phyloP scores from a whole-genome alignment of 2,113 vertebrate species.

The Ascaphus truei region DNA sequence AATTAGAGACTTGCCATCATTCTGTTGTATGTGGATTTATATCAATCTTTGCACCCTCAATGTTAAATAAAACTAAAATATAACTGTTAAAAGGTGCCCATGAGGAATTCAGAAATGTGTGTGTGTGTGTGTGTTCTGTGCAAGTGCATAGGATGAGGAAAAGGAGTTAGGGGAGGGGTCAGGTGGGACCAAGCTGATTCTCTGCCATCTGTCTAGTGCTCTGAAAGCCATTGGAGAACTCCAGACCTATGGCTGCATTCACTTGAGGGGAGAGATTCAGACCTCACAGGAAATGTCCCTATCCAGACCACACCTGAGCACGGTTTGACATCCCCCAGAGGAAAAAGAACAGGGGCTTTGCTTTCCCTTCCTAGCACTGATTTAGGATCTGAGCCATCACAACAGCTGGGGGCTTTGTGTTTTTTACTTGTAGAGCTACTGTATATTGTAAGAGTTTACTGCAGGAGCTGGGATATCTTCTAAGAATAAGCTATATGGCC shows the following conservation, averaged over 20 bases:
- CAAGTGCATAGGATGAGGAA: neutral
- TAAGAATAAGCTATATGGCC: too few relatives aligned
- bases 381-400: slow-evolving; percentile 23
- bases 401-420: neutral
- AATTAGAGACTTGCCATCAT: too few relatives aligned
- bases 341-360: neutral
- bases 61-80: neutral
- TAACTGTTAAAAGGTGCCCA: neutral
- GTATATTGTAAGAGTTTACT: too few relatives aligned
- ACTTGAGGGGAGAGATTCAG: slow-evolving; percentile 18
- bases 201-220: slow-evolving; percentile 33
- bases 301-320: slow-evolving; percentile 27
- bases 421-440: too few relatives aligned
- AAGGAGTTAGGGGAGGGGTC: slow-evolving; percentile 9
- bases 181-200: slow-evolving; percentile 33
- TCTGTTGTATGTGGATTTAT: too few relatives aligned
- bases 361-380: neutral
- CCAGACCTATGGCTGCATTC: slow-evolving; percentile 20
- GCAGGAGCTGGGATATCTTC: too few relatives aligned
- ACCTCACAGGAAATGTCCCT: slow-evolving; percentile 33
- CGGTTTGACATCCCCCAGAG: slow-evolving; percentile 5
- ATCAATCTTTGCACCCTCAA: too few relatives aligned
- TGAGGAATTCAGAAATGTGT: slow-evolving; percentile 13
- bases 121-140: neutral
- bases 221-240: slow-evolving; percentile 23